Evolutionary conservation across 2,113 vertebrate genomes (phyloP).

Genomic region (Rattus rattus): DNA sequence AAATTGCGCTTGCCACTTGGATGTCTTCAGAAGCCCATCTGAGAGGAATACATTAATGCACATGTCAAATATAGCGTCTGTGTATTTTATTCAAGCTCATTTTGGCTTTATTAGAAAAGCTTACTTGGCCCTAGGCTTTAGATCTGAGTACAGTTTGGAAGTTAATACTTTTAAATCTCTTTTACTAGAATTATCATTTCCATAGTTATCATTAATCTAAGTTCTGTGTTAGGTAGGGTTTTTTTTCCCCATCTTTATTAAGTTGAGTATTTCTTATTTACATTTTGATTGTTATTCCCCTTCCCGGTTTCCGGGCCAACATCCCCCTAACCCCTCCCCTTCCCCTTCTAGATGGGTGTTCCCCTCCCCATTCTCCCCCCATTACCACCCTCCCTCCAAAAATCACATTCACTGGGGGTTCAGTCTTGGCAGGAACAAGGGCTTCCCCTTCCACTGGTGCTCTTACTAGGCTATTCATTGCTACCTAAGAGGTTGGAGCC

Average conservation of each 20-base stretch:
- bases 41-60: neutral
- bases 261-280: too few relatives aligned
- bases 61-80: neutral
- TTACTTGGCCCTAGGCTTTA: neutral
- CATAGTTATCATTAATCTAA: neutral
- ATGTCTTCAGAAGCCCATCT: neutral
- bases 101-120: neutral
- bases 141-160: neutral
- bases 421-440: too few relatives aligned
- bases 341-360: too few relatives aligned
- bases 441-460: too few relatives aligned
- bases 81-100: neutral
- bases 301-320: too few relatives aligned
- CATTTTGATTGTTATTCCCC: too few relatives aligned
- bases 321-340: too few relatives aligned
- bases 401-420: too few relatives aligned
- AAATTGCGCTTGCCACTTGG: neutral
- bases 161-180: neutral
- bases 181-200: neutral
- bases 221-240: neutral
- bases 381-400: too few relatives aligned
- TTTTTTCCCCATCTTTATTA: neutral
- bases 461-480: too few relatives aligned
- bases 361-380: too few relatives aligned
- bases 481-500: too few relatives aligned